A percentile compares a stretch with the other conserved stretches of the same genome.
Conservation (phyloP, 2,113 vertebrate genomes). For the Corythornis vintsioides region DNA sequence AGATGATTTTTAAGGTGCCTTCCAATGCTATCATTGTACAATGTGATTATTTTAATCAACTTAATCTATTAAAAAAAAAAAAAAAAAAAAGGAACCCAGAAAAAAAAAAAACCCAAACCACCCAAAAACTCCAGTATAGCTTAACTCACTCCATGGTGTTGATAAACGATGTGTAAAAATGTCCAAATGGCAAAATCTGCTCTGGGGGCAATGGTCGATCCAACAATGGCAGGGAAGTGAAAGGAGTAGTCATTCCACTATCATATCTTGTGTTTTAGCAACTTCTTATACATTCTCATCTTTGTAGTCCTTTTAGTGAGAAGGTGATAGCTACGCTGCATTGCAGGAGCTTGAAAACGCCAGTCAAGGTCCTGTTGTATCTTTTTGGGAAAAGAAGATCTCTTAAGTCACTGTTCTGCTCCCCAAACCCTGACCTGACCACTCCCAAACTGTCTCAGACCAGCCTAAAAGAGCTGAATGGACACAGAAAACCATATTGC, state of each 20-base stretch:
- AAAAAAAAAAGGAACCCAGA: background rate
- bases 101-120: background rate
- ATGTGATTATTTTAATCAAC: background rate
- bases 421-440: background rate
- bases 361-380: background rate
- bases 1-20: too few relatives aligned
- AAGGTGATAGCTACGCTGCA: background rate
- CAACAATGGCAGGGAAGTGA: background rate
- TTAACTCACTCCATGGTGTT: background rate
- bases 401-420: background rate
- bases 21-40: too few relatives aligned
- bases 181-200: background rate
- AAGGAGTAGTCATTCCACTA: background rate
- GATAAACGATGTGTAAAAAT: background rate
- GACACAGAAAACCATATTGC: background rate
- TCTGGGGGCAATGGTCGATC: background rate
- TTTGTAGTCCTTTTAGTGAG: background rate
- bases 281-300: background rate
- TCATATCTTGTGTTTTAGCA: background rate
- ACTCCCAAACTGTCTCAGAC: background rate
- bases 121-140: fast-evolving
- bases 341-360: background rate
- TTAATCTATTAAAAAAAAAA: background rate
- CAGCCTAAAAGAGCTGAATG: background rate
- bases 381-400: background rate